Conservation (phyloP, 2,888 invertebrate species). For the Hypercompe scribonia region DNA sequence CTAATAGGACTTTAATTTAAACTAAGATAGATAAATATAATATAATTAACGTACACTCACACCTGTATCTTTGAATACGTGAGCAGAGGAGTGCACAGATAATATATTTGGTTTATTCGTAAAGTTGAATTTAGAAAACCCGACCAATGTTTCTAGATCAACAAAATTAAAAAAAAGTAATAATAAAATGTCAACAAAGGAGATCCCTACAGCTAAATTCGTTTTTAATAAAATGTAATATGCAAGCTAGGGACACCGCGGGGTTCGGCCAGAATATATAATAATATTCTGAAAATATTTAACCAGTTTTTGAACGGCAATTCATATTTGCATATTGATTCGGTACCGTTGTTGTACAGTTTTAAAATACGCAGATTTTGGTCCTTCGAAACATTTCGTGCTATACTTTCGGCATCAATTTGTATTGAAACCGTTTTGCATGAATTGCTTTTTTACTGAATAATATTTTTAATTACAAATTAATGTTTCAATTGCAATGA, state of each 20-base stretch:
- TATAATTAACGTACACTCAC: background rate
- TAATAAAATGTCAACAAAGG: background rate
- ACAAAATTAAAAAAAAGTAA: background rate
- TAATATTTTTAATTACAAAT: background rate
- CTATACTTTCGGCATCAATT: background rate
- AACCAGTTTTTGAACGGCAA: conserved; percentile 25
- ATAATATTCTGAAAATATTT: conserved; percentile 25
- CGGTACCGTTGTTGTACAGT: conserved; percentile 32
- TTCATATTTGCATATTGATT: conserved; percentile 47
- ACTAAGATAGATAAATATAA: too few relatives aligned
- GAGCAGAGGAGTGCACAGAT: background rate
- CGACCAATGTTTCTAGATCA: background rate
- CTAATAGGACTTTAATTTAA: too few relatives aligned
- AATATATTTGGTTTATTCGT: background rate
- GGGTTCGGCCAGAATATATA: background rate
- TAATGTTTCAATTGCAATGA: background rate
- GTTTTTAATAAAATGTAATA: background rate
- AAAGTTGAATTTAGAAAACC: background rate
- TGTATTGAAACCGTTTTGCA: conserved; percentile 11
- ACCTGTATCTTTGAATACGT: background rate
- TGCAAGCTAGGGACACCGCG: background rate
- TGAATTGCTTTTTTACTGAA: background rate
- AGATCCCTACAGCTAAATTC: background rate
- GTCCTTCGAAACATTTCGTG: conserved; percentile 11
- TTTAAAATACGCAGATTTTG: conserved; percentile 39